Conservation (phyloP, 2,113 vertebrate species). For the Cromileptes altivelis region DNA sequence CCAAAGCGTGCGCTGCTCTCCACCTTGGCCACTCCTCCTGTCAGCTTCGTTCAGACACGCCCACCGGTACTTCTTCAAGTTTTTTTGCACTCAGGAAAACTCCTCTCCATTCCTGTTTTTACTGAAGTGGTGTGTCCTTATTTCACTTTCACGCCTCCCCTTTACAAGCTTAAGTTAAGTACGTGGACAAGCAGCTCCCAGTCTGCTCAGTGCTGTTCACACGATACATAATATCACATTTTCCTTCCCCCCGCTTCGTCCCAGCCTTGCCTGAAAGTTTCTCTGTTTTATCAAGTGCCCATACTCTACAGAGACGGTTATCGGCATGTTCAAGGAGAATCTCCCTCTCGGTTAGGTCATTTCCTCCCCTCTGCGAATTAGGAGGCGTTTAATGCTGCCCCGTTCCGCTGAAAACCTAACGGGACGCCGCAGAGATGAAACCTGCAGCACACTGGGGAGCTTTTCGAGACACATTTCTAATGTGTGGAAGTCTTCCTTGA, state of each 20-base stretch:
- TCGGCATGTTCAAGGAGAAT: constrained; percentile 52
- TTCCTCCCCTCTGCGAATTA: constrained; percentile 45
- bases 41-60: constrained; percentile 87
- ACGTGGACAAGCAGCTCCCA: constrained; percentile 29
- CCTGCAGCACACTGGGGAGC: constrained; percentile 66
- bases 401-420: constrained; percentile 32
- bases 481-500: constrained; percentile 94
- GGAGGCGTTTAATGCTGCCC: constrained; percentile 24
- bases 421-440: constrained; percentile 44
- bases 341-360: constrained; percentile 37
- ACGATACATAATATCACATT: not conserved
- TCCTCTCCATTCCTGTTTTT: constrained; percentile 77
- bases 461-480: constrained; percentile 84
- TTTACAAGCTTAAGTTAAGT: constrained; percentile 39
- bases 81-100: constrained; percentile 97
- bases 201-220: constrained; percentile 44
- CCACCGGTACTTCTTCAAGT: constrained; percentile 90
- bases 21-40: constrained; percentile 86
- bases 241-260: constrained; percentile 35
- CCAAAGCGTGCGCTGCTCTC: constrained; percentile 88
- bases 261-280: constrained; percentile 70
- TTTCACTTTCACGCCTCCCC: constrained; percentile 41
- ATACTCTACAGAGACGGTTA: constrained; percentile 56
- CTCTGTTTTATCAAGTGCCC: constrained; percentile 81
- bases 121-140: constrained; percentile 67